Percentiles rank a stretch among this genome's conserved stretches.
Conservation (phyloP, 2,888 invertebrate genomes). For the Caenorhabditis japonica region DNA sequence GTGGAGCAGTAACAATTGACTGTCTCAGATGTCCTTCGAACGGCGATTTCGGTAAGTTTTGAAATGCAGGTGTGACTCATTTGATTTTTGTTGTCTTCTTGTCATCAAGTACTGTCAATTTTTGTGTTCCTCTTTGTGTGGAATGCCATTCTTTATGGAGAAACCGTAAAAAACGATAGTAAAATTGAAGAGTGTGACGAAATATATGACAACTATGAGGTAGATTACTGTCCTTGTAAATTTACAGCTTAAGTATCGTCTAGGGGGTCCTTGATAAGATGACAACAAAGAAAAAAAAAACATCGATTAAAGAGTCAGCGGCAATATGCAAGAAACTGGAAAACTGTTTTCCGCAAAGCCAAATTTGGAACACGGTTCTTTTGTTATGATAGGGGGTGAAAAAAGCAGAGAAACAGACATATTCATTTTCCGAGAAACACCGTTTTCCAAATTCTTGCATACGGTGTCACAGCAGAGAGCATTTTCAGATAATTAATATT, state of each 20-base stretch:
- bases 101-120: conserved; percentile 32
- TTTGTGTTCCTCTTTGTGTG: conserved; percentile 21
- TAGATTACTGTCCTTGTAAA: not conserved
- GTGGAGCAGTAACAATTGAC: conserved; percentile 63
- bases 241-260: not conserved
- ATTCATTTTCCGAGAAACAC: too few species aligned
- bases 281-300: too few species aligned
- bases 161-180: conserved; percentile 31
- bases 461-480: too few species aligned
- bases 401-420: too few species aligned
- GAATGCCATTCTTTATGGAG: conserved; percentile 45
- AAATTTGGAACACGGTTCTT: too few species aligned
- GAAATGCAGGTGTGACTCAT: conserved; percentile 17
- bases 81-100: conserved; percentile 35
- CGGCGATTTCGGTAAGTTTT: conserved; percentile 67
- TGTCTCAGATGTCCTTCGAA: conserved; percentile 69
- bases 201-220: not conserved
- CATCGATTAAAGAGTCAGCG: too few species aligned
- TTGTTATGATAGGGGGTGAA: too few species aligned
- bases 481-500: too few species aligned
- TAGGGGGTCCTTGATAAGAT: too few species aligned
- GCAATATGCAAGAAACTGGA: too few species aligned
- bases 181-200: conserved; percentile 9
- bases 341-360: too few species aligned
- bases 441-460: too few species aligned